These are phyloP conservation scores for Illadopsis cleaveri DNA, from an alignment of 2,113 vertebrate species.

Conservation along the genomic window DNA sequence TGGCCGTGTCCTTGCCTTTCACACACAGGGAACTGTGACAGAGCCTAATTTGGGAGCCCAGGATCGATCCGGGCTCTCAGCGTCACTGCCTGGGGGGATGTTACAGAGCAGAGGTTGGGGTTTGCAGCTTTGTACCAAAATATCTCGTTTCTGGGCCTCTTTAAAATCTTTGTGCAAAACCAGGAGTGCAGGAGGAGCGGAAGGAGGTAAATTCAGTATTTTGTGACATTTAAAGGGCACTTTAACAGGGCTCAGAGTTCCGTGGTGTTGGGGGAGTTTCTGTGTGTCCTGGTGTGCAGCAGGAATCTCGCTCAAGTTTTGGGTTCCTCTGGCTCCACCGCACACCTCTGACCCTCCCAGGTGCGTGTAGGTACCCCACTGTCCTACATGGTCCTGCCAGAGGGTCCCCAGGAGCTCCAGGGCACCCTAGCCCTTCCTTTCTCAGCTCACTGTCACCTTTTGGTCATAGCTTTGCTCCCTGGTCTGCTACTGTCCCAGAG, in stretches of 20 bases:
- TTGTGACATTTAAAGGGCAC: background rate
- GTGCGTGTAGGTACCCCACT: background rate
- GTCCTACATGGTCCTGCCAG: background rate
- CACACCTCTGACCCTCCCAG: background rate
- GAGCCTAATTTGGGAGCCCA: rapidly evolving
- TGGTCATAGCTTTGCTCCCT: background rate
- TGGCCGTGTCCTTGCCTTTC: background rate
- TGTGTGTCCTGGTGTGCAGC: background rate
- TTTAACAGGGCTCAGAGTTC: rapidly evolving
- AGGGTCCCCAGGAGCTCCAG: background rate
- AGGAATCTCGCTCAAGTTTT: rapidly evolving
- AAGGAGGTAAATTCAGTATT: background rate
- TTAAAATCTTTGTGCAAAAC: background rate
- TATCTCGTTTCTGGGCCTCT: background rate
- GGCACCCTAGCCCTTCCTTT: background rate
- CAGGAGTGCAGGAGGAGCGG: background rate
- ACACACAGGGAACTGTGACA: rapidly evolving
- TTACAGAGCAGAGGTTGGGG: background rate
- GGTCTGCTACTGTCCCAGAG: background rate
- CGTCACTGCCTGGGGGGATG: rapidly evolving
- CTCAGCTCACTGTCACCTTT: background rate
- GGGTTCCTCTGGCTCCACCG: background rate
- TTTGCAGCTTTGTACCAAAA: background rate
- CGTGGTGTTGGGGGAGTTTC: rapidly evolving
- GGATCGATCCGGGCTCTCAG: rapidly evolving